phyloP scores from a whole-genome alignment of 1,140 invertebrate genomes.

The Anastatus disparis region DNA sequence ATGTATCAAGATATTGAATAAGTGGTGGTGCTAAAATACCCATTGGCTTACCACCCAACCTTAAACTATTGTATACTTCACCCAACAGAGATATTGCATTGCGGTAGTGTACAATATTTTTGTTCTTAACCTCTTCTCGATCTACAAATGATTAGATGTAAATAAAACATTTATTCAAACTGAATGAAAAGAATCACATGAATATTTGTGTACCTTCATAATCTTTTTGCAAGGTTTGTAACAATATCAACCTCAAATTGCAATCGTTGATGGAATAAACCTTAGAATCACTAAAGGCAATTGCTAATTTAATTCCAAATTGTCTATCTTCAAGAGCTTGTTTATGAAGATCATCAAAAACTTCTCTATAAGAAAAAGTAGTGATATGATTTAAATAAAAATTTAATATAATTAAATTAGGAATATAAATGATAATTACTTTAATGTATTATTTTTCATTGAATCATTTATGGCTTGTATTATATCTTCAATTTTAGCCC shows the following conservation, averaged over 20 bases:
- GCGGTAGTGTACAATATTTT: slow-evolving; percentile 27
- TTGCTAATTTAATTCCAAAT: slow-evolving; percentile 42
- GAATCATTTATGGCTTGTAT: slow-evolving; percentile 11
- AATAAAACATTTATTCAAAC: slow-evolving; percentile 3
- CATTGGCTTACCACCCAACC: slow-evolving; percentile 20
- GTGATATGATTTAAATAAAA: not conserved
- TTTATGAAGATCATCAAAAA: slow-evolving; percentile 39
- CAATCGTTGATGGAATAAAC: slow-evolving; percentile 30
- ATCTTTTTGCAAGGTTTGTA: slow-evolving; percentile 39
- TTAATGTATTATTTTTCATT: slow-evolving; percentile 19
- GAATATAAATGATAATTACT: slow-evolving; percentile 2
- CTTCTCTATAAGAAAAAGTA: slow-evolving; percentile 28
- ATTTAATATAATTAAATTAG: not conserved
- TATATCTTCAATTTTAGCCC: slow-evolving; percentile 19
- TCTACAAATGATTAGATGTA: too few species aligned
- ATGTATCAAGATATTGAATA: slow-evolving; percentile 40
- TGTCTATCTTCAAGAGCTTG: slow-evolving; percentile 40
- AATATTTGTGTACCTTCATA: slow-evolving; percentile 38
- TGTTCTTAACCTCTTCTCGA: slow-evolving; percentile 36
- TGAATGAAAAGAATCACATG: not conserved
- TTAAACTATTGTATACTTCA: slow-evolving; percentile 36
- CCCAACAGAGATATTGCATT: slow-evolving; percentile 42
- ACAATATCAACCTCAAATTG: slow-evolving; percentile 11
- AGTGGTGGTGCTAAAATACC: slow-evolving; percentile 30
- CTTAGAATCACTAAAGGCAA: slow-evolving; percentile 31